A percentile compares a stretch with the other conserved stretches of the same genome.
These are phyloP conservation scores for Pipra filicauda DNA, from an alignment of 2,113 vertebrate species.

Conservation along the genomic window DNA sequence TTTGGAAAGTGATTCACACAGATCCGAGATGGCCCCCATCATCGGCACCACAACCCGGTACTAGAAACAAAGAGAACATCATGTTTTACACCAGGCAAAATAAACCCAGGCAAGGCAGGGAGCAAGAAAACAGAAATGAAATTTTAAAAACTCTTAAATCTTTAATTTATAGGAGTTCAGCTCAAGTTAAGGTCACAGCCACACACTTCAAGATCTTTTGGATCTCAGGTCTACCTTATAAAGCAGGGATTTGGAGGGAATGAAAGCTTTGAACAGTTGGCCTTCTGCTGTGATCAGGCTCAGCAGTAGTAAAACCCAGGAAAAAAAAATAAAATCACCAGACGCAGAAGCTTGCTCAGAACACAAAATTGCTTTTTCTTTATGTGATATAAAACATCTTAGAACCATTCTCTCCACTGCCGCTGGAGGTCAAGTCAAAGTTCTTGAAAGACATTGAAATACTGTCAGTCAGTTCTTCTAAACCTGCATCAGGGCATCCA, in stretches of 20 bases:
- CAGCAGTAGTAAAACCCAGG: neutral
- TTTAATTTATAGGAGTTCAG: neutral
- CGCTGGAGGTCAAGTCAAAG: neutral
- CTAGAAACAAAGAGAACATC: conserved; percentile 67
- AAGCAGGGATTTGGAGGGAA: neutral
- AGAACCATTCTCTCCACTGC: neutral
- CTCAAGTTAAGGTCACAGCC: neutral
- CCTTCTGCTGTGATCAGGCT: neutral
- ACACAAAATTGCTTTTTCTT: neutral
- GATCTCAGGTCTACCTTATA: neutral
- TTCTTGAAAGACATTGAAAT: neutral
- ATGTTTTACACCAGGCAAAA: neutral
- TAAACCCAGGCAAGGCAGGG: neutral
- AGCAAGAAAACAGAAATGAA: neutral
- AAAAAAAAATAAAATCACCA: neutral
- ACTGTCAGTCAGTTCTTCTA: neutral
- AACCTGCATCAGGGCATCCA: neutral
- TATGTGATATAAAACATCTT: neutral
- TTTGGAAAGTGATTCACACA: conserved; percentile 87
- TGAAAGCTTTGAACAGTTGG: neutral
- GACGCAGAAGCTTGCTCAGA: neutral
- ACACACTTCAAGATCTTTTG: neutral
- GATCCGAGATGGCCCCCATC: conserved; percentile 87
- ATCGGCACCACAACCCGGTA: conserved; percentile 90
- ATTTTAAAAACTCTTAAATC: neutral